phyloP scores from a whole-genome alignment of 2,797 vertebrate genomes.

The Petrocephalus sullivani region DNA sequence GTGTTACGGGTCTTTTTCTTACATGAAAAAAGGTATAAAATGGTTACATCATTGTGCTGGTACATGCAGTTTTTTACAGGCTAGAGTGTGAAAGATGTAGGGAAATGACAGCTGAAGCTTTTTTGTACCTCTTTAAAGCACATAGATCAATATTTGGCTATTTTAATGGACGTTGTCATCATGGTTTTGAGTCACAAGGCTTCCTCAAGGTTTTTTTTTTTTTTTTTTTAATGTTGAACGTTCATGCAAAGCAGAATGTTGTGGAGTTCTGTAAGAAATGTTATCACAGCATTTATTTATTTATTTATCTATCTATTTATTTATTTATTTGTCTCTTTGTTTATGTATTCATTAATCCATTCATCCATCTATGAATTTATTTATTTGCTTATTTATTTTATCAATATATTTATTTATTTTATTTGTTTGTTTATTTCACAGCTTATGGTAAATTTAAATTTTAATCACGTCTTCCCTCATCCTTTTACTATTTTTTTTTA shows the following conservation, averaged over 20 bases:
- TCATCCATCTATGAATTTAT: conserved; percentile 64
- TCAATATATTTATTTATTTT: conserved; percentile 49
- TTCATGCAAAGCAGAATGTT: conserved; percentile 51
- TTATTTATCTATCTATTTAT: conserved; percentile 53
- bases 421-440: conserved; percentile 32
- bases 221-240: conserved; percentile 47
- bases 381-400: conserved; percentile 47
- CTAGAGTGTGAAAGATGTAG: conserved; percentile 62
- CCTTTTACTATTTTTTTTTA: conserved; percentile 70
- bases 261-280: conserved; percentile 55
- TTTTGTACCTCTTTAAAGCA: conserved; percentile 77
- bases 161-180: conserved; percentile 56
- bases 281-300: conserved; percentile 46
- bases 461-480: neutral
- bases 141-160: conserved; percentile 52
- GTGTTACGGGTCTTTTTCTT: conserved; percentile 51
- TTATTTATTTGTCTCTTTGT: conserved; percentile 56
- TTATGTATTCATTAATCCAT: conserved; percentile 39
- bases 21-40: conserved; percentile 47
- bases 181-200: conserved; percentile 40
- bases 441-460: neutral
- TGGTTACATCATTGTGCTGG: conserved; percentile 31
- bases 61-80: conserved; percentile 42
- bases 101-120: conserved; percentile 61
- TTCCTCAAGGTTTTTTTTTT: conserved; percentile 52